Percentiles rank a stretch among this genome's conserved stretches.
Conservation (phyloP, 2,888 invertebrate species). For the Microchrysa polita region DNA sequence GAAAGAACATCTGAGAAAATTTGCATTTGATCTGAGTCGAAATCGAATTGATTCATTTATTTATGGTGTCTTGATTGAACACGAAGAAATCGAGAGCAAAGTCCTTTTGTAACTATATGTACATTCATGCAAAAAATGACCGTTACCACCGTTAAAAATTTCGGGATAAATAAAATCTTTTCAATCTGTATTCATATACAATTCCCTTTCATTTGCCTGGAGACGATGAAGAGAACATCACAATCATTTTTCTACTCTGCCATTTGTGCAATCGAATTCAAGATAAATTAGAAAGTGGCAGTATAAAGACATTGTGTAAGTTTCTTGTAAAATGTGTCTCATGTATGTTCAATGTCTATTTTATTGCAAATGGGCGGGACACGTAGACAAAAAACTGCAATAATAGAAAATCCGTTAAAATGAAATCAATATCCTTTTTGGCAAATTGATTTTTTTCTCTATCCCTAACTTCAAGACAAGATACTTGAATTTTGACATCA, state of each 20-base stretch:
- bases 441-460: neutral
- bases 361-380: conserved; percentile 35
- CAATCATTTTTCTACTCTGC: neutral
- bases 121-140: conserved; percentile 45
- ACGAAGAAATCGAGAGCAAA: conserved; percentile 28
- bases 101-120: conserved; percentile 13
- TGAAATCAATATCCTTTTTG: conserved; percentile 29
- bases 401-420: conserved; percentile 40
- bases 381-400: neutral
- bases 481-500: conserved; percentile 19
- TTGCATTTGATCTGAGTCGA: conserved; percentile 47
- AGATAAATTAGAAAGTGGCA: neutral
- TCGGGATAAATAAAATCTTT: conserved; percentile 4
- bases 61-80: conserved; percentile 47
- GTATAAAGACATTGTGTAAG: neutral
- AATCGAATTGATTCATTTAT: conserved; percentile 48
- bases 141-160: conserved; percentile 43
- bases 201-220: neutral
- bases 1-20: conserved; percentile 39
- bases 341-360: neutral
- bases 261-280: neutral
- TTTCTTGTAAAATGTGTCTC: neutral
- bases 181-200: neutral
- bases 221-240: neutral
- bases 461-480: neutral